A percentile compares a stretch with the other conserved stretches of the same genome.
Conservation (phyloP, 2,797 vertebrate genomes). For the Hylomyscus alleni region DNA sequence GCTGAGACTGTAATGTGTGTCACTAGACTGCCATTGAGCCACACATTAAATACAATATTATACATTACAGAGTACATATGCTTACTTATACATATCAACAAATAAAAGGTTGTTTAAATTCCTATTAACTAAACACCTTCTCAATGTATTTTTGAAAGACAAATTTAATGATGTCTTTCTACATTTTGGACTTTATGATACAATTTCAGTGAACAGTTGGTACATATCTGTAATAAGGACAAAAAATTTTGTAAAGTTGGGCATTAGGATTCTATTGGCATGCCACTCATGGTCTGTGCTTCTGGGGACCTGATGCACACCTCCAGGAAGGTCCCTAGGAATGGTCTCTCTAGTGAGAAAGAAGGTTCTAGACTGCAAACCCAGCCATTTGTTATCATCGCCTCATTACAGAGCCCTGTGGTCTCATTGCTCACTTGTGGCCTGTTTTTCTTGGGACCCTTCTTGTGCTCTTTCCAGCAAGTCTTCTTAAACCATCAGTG, state of each 20-base stretch:
- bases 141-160: background rate
- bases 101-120: background rate
- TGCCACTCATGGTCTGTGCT: accelerated
- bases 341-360: background rate
- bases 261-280: background rate
- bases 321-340: background rate
- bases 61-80: too few relatives aligned
- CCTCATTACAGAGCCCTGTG: background rate
- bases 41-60: background rate
- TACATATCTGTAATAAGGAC: background rate
- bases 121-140: background rate
- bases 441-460: background rate
- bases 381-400: too few relatives aligned
- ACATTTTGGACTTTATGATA: background rate
- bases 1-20: background rate
- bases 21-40: background rate
- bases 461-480: accelerated
- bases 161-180: background rate
- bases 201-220: background rate
- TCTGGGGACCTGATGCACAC: background rate
- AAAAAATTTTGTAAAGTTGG: background rate
- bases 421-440: background rate
- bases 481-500: background rate
- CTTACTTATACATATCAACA: background rate
- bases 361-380: background rate